Evolutionary conservation across 2,888 invertebrate species (phyloP).

Genomic region (Chorisops tibialis): DNA sequence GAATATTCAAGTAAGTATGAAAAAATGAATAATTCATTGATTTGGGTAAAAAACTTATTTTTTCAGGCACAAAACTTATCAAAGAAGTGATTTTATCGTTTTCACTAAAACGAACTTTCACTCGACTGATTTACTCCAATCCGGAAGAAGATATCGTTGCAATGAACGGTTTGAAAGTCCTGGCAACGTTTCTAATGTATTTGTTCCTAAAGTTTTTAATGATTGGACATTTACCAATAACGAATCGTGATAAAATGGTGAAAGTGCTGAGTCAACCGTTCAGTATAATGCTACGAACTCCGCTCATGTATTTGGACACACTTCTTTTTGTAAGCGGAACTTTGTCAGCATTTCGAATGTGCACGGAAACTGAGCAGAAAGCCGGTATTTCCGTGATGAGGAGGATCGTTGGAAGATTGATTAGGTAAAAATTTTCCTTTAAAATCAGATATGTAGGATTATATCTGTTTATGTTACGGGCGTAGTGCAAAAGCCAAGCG

Average conservation of each 20-base stretch:
- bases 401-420: conserved; percentile 58
- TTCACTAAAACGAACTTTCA: conserved; percentile 63
- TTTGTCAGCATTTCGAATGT: conserved; percentile 61
- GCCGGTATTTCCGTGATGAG: conserved; percentile 59
- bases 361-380: conserved; percentile 54
- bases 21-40: background rate
- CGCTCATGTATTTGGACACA: conserved; percentile 65
- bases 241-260: conserved; percentile 56
- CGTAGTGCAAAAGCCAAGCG: too few species aligned
- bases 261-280: conserved; percentile 57
- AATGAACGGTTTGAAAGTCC: conserved; percentile 67
- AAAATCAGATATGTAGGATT: too few species aligned
- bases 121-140: conserved; percentile 57
- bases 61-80: conserved; percentile 11
- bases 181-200: conserved; percentile 62
- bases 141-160: conserved; percentile 61
- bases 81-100: conserved; percentile 55
- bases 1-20: conserved; percentile 4
- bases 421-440: conserved; percentile 55
- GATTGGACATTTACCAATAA: conserved; percentile 60
- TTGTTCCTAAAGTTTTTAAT: conserved; percentile 66
- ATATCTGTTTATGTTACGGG: too few species aligned
- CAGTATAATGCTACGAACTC: conserved; percentile 61
- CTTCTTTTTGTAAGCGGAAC: conserved; percentile 66
- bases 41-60: background rate